A percentile compares a stretch with the other conserved stretches of the same genome.
These are phyloP conservation scores for Benthosema pterotum DNA, from an alignment of 2,797 vertebrate genomes.

Conservation along the genomic window DNA sequence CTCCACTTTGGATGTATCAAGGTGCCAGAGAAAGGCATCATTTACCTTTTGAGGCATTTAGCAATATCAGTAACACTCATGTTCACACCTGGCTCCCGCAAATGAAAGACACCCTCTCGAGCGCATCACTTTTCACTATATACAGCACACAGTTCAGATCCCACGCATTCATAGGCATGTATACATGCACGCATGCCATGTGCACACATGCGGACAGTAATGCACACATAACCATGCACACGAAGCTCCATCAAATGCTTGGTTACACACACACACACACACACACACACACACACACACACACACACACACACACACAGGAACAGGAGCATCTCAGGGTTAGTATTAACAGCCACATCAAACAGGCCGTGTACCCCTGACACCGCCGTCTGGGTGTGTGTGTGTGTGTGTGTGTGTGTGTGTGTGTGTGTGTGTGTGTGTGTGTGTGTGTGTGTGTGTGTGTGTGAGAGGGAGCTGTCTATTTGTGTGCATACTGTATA, in stretches of 20 bases:
- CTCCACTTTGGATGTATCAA: too few species aligned
- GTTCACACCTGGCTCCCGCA: too few species aligned
- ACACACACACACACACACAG: background rate
- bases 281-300: background rate
- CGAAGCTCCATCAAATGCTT: too few species aligned
- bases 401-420: constrained; percentile 1
- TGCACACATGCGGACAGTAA: constrained; percentile 15
- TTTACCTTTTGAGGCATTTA: too few species aligned
- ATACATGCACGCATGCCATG: background rate
- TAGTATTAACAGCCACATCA: constrained; percentile 44
- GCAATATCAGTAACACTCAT: too few species aligned
- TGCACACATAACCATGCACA: constrained; percentile 5
- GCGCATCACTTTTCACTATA: too few species aligned
- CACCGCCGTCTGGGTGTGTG: background rate
- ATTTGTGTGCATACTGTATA: too few species aligned
- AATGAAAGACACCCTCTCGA: too few species aligned
- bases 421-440: background rate
- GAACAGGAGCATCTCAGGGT: constrained; percentile 18
- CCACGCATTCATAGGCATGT: background rate
- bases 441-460: background rate
- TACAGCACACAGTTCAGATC: background rate
- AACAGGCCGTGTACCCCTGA: constrained; percentile 14
- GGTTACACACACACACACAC: background rate
- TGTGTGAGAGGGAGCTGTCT: too few species aligned
- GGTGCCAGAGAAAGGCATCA: too few species aligned